Evolutionary conservation across 2,888 invertebrate genomes (phyloP).

Genomic region (Mesorhabditis belari): DNA sequence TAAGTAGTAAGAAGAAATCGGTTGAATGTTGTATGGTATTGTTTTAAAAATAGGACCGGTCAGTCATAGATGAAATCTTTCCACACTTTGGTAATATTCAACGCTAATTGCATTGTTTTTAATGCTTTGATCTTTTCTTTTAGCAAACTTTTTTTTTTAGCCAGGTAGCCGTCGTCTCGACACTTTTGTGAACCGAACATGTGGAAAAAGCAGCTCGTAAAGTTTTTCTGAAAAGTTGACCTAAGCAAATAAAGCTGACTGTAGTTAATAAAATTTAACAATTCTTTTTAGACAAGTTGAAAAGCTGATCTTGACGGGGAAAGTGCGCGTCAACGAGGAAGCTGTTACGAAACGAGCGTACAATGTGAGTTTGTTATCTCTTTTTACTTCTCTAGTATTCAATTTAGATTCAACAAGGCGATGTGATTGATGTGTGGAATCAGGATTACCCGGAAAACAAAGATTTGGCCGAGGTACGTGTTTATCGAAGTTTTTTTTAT

Average conservation of each 20-base stretch:
- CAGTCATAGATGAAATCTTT: too few relatives aligned
- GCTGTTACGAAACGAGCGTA: slow-evolving; percentile 38
- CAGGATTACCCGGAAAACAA: slow-evolving; percentile 29
- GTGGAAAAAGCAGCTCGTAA: slow-evolving; percentile 35
- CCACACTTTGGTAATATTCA: too few relatives aligned
- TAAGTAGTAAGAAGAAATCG: too few relatives aligned
- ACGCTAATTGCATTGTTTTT: not conserved
- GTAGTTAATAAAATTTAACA: not conserved
- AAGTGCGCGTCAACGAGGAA: slow-evolving; percentile 42
- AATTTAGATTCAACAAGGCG: slow-evolving; percentile 27
- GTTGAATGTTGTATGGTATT: too few relatives aligned
- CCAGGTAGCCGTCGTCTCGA: slow-evolving; percentile 36
- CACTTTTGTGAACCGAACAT: slow-evolving; percentile 36
- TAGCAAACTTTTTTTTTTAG: not conserved
- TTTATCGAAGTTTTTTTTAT: slow-evolving; percentile 17
- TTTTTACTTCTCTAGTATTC: not conserved
- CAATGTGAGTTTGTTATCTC: slow-evolving; percentile 23
- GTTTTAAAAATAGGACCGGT: too few relatives aligned
- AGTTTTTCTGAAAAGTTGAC: not conserved
- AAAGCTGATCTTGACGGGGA: slow-evolving; percentile 32
- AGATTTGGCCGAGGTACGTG: slow-evolving; percentile 28
- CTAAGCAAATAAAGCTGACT: not conserved
- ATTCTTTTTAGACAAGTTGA: slow-evolving; percentile 27
- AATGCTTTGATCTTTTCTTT: not conserved
- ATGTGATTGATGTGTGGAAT: slow-evolving; percentile 36